Conservation (phyloP, 64 coral and sea anemone genomes). For the Montipora cactus region DNA sequence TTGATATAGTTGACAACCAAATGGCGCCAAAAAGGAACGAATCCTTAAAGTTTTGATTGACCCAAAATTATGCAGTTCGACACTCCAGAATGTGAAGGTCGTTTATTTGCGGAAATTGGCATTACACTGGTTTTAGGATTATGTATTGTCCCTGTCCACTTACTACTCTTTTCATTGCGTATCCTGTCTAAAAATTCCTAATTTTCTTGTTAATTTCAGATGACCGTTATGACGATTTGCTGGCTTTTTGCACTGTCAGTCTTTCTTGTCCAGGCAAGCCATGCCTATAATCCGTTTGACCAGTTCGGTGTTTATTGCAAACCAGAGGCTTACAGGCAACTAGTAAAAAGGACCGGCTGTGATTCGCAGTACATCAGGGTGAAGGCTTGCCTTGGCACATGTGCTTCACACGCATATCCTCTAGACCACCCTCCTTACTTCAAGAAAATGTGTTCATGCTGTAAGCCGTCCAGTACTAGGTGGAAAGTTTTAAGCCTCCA, state of each 20-base stretch:
- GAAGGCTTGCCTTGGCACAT: slow-evolving; percentile 73
- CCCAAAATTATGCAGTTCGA: too few species aligned
- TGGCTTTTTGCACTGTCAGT: neutral
- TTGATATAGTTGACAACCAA: too few species aligned
- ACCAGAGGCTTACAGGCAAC: slow-evolving; percentile 39
- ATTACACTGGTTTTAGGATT: too few species aligned
- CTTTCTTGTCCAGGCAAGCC: slow-evolving; percentile 3
- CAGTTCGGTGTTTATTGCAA: slow-evolving; percentile 78
- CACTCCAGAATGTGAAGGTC: too few species aligned
- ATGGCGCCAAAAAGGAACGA: too few species aligned
- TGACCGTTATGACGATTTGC: neutral
- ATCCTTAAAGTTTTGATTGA: too few species aligned
- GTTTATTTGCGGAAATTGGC: too few species aligned
- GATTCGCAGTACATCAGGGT: slow-evolving; percentile 42
- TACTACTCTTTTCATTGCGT: too few species aligned
- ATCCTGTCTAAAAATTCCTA: too few species aligned
- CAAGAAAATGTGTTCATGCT: slow-evolving; percentile 60
- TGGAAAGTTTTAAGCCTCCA: slow-evolving; percentile 36
- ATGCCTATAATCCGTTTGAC: slow-evolving; percentile 54
- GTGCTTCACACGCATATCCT: slow-evolving; percentile 61
- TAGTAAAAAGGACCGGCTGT: slow-evolving; percentile 34
- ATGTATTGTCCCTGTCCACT: too few species aligned
- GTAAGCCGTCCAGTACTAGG: slow-evolving; percentile 39
- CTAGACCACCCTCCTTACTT: slow-evolving; percentile 46
- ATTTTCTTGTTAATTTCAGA: neutral